Conservation (phyloP, 2,888 invertebrate genomes). For the Sussaba pulchella region DNA sequence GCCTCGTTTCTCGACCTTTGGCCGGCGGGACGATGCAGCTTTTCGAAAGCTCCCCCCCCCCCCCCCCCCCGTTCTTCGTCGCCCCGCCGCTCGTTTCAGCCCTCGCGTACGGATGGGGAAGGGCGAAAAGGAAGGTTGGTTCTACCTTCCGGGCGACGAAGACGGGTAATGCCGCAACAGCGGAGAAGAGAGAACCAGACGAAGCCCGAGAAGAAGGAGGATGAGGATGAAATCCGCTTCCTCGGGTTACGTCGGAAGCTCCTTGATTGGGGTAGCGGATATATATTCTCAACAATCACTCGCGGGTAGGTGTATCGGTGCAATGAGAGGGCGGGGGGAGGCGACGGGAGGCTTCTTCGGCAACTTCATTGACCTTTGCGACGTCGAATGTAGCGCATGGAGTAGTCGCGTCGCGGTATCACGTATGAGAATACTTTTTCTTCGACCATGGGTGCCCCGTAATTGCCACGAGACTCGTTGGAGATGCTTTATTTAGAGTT, state of each 20-base stretch:
- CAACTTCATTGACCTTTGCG: conserved; percentile 32
- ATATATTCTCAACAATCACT: conserved; percentile 54
- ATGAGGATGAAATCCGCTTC: conserved; percentile 34
- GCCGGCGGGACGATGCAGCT: conserved; percentile 43
- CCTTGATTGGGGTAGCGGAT: conserved; percentile 54
- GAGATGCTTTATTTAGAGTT: too few relatives aligned
- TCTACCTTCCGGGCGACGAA: conserved; percentile 10
- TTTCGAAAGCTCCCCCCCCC: background rate
- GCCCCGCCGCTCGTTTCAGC: too few relatives aligned
- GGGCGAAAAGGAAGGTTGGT: too few relatives aligned
- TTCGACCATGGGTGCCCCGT: too few relatives aligned
- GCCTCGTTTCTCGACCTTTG: conserved; percentile 53
- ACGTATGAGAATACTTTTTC: background rate
- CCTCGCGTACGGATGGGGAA: too few relatives aligned
- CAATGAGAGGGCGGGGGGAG: too few relatives aligned
- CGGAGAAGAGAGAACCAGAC: too few relatives aligned
- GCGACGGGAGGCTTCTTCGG: too few relatives aligned
- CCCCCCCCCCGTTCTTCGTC: too few relatives aligned
- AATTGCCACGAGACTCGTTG: too few relatives aligned
- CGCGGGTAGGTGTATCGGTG: conserved; percentile 4
- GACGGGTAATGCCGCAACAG: background rate
- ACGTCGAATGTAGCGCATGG: background rate
- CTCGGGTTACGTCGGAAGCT: conserved; percentile 49
- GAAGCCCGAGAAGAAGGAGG: background rate
- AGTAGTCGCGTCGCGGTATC: background rate